Base-by-base conservation (phyloP, 2,888 invertebrate species). In the Pammene fasciana region DNA sequence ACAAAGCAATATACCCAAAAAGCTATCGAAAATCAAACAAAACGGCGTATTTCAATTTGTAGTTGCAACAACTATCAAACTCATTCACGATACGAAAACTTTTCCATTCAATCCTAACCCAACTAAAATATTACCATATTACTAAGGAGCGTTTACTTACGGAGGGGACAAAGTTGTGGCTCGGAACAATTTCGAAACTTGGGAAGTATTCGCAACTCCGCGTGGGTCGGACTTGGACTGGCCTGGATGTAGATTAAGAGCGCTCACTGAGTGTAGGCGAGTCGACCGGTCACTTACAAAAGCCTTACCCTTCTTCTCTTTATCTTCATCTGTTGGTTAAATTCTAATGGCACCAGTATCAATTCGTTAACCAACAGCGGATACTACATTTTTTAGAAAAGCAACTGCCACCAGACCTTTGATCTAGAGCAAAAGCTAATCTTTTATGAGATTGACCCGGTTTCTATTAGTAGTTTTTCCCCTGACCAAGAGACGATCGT, bases 121-220 rank as follows among this genome's bases (percentile, higher is more conserved):
- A 54, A 64, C 57, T 65, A 52, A 68, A 68, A 52, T 57, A 68
- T 68, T 65, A 68, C 68, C 68, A 68, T 68, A 68, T 65, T 68
- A 64, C 68, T 65, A 68, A 68, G 57, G 64, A 68, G 64, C 68
- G 64, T 64, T 68, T 68, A 68, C 64, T 68, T 68, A 62, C 46
- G 46, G 56, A 64, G 50, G 64, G 50, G 45, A 64, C 68, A 65
- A 68, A 64, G 64, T 70, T 14, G 54, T 41, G 60, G 55, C 59
- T 65, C 38, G 70, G 59, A 68, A 65, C 65, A 65, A 64, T 65
- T 68, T 68, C 68, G 64, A 45, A 59, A 68, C 59, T 68, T 59
- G 43, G 16, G 38, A 71, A 70, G 70, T 70, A 70, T 72, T 65
- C 52, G 59, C n/a, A 61, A 65, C 18, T 64, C 18, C n/a, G 54